Conservation (phyloP, 2,888 invertebrate species). For the Melitaea athalia region DNA sequence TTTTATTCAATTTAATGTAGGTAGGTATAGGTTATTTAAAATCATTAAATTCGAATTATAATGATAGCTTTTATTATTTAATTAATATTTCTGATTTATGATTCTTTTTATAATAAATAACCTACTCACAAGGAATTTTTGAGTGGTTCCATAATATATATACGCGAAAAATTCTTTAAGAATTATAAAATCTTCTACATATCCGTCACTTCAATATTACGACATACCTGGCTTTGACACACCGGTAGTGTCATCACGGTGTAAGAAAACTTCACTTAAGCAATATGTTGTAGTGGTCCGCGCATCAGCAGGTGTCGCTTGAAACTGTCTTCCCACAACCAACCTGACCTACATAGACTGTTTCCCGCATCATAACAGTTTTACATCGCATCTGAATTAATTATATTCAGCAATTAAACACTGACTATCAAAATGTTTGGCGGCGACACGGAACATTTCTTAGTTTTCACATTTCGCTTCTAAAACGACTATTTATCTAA, state of each 20-base stretch:
- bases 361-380: constrained; percentile 58
- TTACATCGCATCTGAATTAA: constrained; percentile 61
- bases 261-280: constrained; percentile 3
- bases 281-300: constrained; percentile 27
- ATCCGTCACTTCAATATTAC: neutral
- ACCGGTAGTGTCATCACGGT: constrained; percentile 9
- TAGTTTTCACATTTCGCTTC: constrained; percentile 61
- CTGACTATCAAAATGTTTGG: constrained; percentile 68
- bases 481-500: constrained; percentile 62
- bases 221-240: constrained; percentile 11
- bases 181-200: neutral
- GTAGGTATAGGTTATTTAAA: too few species aligned
- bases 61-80: too few species aligned
- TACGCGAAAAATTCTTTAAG: neutral
- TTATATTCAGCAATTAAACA: constrained; percentile 78
- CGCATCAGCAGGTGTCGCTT: constrained; percentile 32
- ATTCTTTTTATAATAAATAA: too few species aligned
- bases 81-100: too few species aligned
- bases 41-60: too few species aligned
- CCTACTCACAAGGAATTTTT: neutral
- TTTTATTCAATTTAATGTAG: neutral
- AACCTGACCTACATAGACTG: constrained; percentile 40
- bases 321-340: constrained; percentile 30
- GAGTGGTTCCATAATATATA: neutral
- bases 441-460: constrained; percentile 70